Percentiles rank a stretch among this genome's conserved stretches.
Evolutionary conservation across 2,797 vertebrate species (phyloP).

Genomic region (Sebastes flavidus): DNA sequence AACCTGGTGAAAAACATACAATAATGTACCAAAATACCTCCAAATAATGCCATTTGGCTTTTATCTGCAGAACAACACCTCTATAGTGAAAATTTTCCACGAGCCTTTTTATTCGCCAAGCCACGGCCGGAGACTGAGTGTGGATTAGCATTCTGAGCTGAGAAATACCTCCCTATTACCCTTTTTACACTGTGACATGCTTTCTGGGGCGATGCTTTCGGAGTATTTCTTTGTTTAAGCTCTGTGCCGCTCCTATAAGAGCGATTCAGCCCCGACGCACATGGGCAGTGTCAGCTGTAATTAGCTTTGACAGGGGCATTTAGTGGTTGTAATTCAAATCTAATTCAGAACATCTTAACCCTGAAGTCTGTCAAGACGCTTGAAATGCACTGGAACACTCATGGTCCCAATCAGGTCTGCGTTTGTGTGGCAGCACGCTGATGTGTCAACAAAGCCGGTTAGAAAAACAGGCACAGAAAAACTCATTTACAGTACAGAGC

Average conservation of each 20-base stretch:
- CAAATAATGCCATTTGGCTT: slow-evolving; percentile 3
- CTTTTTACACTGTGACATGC: slow-evolving; percentile 91
- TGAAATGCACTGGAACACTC: slow-evolving; percentile 91
- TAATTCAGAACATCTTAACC: slow-evolving; percentile 99
- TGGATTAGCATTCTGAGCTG: slow-evolving; percentile 87
- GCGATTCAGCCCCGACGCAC: slow-evolving; percentile 83
- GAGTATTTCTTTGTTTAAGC: slow-evolving; percentile 94
- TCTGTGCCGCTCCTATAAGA: slow-evolving; percentile 85
- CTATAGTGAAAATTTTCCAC: slow-evolving; percentile 64
- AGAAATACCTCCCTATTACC: slow-evolving; percentile 89
- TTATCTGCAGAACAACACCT: slow-evolving; percentile 18
- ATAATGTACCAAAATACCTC: not conserved
- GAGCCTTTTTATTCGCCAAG: slow-evolving; percentile 69
- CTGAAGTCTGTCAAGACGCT: slow-evolving; percentile 95
- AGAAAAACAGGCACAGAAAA: slow-evolving; percentile 89
- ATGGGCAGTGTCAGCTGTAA: slow-evolving; percentile 98
- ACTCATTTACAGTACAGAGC: slow-evolving; percentile 87
- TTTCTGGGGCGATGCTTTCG: slow-evolving; percentile 88
- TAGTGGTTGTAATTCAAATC: slow-evolving; percentile 99
- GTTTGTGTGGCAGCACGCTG: slow-evolving; percentile 89
- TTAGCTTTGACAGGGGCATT: slow-evolving; percentile 99
- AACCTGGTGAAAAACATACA: not conserved
- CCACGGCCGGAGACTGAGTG: slow-evolving; percentile 56
- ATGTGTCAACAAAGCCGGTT: slow-evolving; percentile 93
- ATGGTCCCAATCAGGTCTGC: slow-evolving; percentile 86